Evolutionary conservation across 2,888 invertebrate genomes (phyloP), one percentile per base, ranked within the genome.

Genomic region (Eustalomyia histrio): DNA sequence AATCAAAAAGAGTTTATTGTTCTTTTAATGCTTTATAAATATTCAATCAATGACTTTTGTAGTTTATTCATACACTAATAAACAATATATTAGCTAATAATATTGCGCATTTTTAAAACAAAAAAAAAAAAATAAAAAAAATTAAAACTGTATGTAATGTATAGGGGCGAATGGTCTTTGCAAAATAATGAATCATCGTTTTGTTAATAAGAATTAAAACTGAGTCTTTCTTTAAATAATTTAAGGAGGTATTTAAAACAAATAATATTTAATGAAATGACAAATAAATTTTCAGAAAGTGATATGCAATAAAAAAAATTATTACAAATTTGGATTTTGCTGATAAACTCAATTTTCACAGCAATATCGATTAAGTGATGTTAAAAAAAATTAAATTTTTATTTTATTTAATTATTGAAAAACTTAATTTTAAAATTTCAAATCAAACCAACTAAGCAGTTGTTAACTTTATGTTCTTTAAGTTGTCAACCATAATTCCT

Each of bases 11-110:
- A 29, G 17, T 16, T 21, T 17, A 17, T 29, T 50, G 64, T 17
- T 63, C 24, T 43, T 33, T n/a, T 17, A 33, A 57, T 53, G 52
- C 21, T 76, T 69, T 43, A 72, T 61, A 78, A 78, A 78, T 78
- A 65, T 72, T 72, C 33, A 72, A 47, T 61, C 10, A 52, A 60
- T 64, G 35, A 58, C 10, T 64, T 63, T 50, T 53, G 10, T 64
- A 53, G 57, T 57, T 52, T 71, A 17, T 67, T 67, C n/a, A 35
- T 67, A 60, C n/a, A n/a, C 9, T n/a, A 65, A 39, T 14, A 61
- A 43, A 61, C 29, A 58, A 55, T 52, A 50, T 50, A 68, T 63
- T 76, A 57, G 33, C 39, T 39, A 71, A 71, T 60, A 60, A 7
- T 71, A 60, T 50, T 64, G 57, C 52, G 50, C 69, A 52, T 53